These are phyloP conservation scores for Prionace glauca DNA, from an alignment of 2,797 vertebrate species.

Conservation along the genomic window DNA sequence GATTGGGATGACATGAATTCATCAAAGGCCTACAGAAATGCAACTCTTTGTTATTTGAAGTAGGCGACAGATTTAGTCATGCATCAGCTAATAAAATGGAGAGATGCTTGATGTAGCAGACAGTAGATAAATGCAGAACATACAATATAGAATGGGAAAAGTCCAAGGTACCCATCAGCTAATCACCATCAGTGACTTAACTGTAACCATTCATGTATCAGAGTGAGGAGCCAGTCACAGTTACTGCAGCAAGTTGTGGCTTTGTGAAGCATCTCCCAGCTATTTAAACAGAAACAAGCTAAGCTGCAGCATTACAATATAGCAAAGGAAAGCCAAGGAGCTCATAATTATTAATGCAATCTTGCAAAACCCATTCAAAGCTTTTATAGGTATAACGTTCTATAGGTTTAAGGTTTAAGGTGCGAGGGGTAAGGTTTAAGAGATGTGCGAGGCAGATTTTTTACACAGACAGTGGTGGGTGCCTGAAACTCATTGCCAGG, in stretches of 20 bases:
- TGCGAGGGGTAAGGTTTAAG: too few species aligned
- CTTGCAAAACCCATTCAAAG: too few species aligned
- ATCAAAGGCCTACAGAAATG: too few species aligned
- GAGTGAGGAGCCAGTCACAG: background rate
- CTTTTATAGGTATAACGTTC: too few species aligned
- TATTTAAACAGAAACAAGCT: background rate
- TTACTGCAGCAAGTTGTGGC: background rate
- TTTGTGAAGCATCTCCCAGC: background rate
- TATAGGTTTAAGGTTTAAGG: too few species aligned
- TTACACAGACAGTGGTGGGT: too few species aligned
- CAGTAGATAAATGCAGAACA: background rate
- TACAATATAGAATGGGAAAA: background rate
- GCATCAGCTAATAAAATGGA: background rate
- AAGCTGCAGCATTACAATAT: background rate
- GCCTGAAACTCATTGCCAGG: too few species aligned
- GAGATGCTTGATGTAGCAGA: background rate
- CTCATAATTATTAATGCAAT: too few species aligned
- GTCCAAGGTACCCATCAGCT: background rate
- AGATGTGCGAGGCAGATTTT: too few species aligned
- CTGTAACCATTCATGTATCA: background rate
- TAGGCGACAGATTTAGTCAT: background rate
- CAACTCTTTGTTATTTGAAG: too few species aligned
- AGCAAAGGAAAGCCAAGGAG: too few species aligned
- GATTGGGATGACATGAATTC: too few species aligned
- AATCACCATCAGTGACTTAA: background rate